Evolutionary conservation across 2,888 invertebrate species (phyloP).

Genomic region (Lasiommata megera): DNA sequence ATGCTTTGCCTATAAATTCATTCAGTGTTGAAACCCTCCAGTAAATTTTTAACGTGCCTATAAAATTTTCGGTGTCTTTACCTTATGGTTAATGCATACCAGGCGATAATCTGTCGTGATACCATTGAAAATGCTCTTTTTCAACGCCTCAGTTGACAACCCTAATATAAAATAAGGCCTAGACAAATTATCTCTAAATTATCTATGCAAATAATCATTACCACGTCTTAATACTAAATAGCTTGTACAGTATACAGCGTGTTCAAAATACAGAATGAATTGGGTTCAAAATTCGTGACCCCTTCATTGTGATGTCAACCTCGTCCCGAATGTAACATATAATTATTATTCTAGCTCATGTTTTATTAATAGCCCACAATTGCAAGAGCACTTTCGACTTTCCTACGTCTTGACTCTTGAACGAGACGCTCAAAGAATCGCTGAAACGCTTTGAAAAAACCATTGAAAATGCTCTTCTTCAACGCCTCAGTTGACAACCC

Average conservation of each 20-base stretch:
- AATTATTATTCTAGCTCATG: conserved; percentile 29
- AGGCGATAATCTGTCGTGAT: too few relatives aligned
- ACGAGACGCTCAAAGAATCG: conserved; percentile 5
- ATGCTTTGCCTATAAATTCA: too few relatives aligned
- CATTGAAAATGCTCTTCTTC: too few relatives aligned
- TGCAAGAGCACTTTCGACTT: conserved; percentile 32
- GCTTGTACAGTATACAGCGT: background rate
- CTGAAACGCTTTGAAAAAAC: too few relatives aligned
- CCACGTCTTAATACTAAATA: background rate
- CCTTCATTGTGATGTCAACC: conserved; percentile 30
- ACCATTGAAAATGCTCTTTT: too few relatives aligned
- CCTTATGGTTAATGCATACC: too few relatives aligned
- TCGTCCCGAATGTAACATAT: conserved; percentile 21
- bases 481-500: too few relatives aligned
- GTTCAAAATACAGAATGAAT: conserved; percentile 5
- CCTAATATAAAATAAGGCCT: background rate
- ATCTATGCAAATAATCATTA: background rate
- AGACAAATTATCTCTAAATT: background rate
- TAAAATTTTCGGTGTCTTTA: too few relatives aligned
- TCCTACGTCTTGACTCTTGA: conserved; percentile 18
- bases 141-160: too few relatives aligned
- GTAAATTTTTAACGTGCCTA: too few relatives aligned
- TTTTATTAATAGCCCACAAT: conserved; percentile 32
- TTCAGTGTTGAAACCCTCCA: too few relatives aligned
- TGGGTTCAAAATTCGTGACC: conserved; percentile 20